A percentile compares a stretch with the other conserved stretches of the same genome.
phyloP scores from a whole-genome alignment of 2,888 invertebrate species.

The Diploptera punctata region DNA sequence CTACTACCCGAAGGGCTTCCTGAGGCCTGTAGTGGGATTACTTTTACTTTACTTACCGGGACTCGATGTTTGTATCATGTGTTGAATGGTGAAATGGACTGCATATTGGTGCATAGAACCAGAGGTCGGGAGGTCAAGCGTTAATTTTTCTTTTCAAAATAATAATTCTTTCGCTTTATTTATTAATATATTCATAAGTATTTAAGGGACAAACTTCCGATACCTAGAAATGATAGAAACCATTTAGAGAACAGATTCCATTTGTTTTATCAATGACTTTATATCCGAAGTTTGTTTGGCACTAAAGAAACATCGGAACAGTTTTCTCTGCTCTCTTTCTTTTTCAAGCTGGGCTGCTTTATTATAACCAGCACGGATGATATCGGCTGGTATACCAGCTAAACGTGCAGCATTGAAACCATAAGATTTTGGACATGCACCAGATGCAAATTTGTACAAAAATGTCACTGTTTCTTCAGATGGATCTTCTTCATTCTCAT shows the following conservation, averaged over 20 bases:
- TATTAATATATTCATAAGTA: too few species aligned
- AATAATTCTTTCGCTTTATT: too few species aligned
- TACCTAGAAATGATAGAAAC: too few species aligned
- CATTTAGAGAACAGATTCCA: background rate
- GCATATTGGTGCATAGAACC: too few species aligned
- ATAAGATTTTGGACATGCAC: conserved; percentile 97
- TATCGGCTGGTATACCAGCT: conserved; percentile 80
- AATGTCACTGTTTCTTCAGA: conserved; percentile 94
- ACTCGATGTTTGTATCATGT: too few species aligned
- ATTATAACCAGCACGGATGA: conserved; percentile 59
- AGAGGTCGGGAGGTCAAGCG: too few species aligned
- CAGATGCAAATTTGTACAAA: conserved; percentile 89
- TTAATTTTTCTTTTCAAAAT: too few species aligned
- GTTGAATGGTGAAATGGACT: too few species aligned
- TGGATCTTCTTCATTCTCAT: conserved; percentile 71
- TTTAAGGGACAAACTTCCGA: too few species aligned
- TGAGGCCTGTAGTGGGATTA: too few species aligned
- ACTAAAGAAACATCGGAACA: conserved; percentile 48
- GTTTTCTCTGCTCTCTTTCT: conserved; percentile 53
- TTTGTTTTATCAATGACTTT: background rate
- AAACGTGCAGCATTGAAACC: conserved; percentile 97
- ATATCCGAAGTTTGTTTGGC: background rate
- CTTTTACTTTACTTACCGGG: too few species aligned
- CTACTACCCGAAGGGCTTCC: too few species aligned
- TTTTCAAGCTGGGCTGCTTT: conserved; percentile 64